These are phyloP conservation scores for Antheraea yamamai DNA, from an alignment of 2,888 invertebrate genomes.

Conservation along the genomic window DNA sequence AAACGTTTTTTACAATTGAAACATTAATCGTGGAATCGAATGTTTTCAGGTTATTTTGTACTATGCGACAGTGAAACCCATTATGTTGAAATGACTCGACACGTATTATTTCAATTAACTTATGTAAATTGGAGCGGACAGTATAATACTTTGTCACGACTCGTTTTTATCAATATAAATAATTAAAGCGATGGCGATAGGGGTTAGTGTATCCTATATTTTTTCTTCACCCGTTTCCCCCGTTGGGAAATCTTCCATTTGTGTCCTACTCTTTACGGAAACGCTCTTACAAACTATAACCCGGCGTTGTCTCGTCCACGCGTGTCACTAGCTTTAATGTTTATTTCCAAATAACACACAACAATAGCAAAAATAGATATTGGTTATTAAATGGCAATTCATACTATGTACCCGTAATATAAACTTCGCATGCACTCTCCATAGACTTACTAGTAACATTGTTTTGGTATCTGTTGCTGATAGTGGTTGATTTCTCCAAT, in stretches of 20 bases:
- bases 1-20: conserved; percentile 1
- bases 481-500: too few species aligned
- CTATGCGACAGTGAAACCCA: neutral
- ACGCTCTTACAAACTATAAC: too few species aligned
- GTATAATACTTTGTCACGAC: neutral
- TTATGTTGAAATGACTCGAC: neutral
- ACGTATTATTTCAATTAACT: conserved; percentile 7
- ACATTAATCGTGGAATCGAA: neutral
- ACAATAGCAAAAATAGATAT: too few species aligned
- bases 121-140: neutral
- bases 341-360: too few species aligned
- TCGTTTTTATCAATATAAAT: conserved; percentile 1
- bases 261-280: too few species aligned
- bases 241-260: neutral
- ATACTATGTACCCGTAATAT: too few species aligned
- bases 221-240: neutral
- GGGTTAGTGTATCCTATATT: neutral
- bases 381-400: too few species aligned
- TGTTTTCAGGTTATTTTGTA: neutral
- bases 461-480: too few species aligned
- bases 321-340: too few species aligned
- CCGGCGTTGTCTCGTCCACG: too few species aligned
- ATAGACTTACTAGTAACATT: too few species aligned
- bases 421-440: too few species aligned
- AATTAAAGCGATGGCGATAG: neutral